Conservation (phyloP, 2,888 invertebrate species). For the Rosalia funebris region DNA sequence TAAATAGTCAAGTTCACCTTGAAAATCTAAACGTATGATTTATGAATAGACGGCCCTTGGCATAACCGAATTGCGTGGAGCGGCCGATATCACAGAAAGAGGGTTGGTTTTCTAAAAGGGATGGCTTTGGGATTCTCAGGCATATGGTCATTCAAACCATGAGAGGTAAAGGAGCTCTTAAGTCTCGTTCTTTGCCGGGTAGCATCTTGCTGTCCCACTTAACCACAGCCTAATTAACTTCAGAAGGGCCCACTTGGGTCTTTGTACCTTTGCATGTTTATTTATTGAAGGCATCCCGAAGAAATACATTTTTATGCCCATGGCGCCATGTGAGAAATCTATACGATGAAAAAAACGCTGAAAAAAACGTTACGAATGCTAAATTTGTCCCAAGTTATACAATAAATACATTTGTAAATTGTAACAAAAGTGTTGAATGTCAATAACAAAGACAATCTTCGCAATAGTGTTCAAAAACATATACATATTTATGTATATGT, state of each 20-base stretch:
- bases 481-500: too few relatives aligned
- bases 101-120: conserved; percentile 28
- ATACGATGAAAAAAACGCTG: neutral
- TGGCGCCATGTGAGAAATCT: neutral
- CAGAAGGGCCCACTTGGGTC: conserved; percentile 33
- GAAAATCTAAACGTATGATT: conserved; percentile 23
- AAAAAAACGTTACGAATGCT: too few relatives aligned
- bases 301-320: neutral
- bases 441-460: neutral
- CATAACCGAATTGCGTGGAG: conserved; percentile 36
- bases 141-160: conserved; percentile 23
- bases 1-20: conserved; percentile 5
- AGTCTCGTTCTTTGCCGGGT: conserved; percentile 23
- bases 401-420: too few relatives aligned
- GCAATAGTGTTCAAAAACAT: too few relatives aligned
- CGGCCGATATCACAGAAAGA: conserved; percentile 27
- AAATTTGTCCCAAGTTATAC: too few relatives aligned
- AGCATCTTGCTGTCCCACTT: conserved; percentile 46
- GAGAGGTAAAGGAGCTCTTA: conserved; percentile 27
- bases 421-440: neutral
- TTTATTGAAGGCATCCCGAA: conserved; percentile 6
- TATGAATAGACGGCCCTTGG: conserved; percentile 29
- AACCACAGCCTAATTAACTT: conserved; percentile 47
- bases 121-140: conserved; percentile 6
- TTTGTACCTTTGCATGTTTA: conserved; percentile 13